Evolutionary conservation across 2,888 invertebrate species (phyloP), one percentile per base, ranked within the genome.

Genomic region (Tipula vernalis): DNA sequence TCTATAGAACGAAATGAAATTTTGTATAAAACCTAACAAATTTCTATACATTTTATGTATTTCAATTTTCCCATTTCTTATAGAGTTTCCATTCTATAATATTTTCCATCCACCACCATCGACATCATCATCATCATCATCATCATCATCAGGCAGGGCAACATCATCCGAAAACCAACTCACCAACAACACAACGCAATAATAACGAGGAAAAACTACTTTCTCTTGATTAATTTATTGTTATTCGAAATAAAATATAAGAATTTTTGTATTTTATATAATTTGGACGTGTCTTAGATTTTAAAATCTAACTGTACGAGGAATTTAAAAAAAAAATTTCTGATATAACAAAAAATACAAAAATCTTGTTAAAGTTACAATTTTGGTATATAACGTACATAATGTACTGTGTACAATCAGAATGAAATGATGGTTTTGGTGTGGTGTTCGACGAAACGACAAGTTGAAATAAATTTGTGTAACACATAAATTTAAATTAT

Each of bases 171-270:
- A 18, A 28, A 71, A 71, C 28, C 71, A 71, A 71, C 28, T 28
- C 10, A 71, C 71, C 51, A 15, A 15, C 51, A 57, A 57, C 71
- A 71, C 71, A 71, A 71, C 71, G 28, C 71, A 71, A 71, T 28
- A 18, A 18, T 18, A 71, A 71, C 71, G 71, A 71, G 28, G 71
- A 28, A 71, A 71, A 71, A 71, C 71, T 71, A 71, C 71, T 71
- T 71, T 71, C 71, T 71, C 71, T 71, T 71, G 71, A 71, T 71
- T 71, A 71, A 71, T 71, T 71, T 71, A 71, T 71, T 71, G 71
- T 71, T 71, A 71, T 71, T 71, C 28, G 71, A 71, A 71, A 71
- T 71, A 71, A 71, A 28, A 57, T 57, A 15, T 57, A 57, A 57
- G 18, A 15, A 39, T 39, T 39, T 39, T 39, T 15, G 15, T 71